A percentile compares a stretch with the other conserved stretches of the same genome.
Evolutionary conservation across 2,888 invertebrate species (phyloP).

Genomic region (Platycnemis pennipes): DNA sequence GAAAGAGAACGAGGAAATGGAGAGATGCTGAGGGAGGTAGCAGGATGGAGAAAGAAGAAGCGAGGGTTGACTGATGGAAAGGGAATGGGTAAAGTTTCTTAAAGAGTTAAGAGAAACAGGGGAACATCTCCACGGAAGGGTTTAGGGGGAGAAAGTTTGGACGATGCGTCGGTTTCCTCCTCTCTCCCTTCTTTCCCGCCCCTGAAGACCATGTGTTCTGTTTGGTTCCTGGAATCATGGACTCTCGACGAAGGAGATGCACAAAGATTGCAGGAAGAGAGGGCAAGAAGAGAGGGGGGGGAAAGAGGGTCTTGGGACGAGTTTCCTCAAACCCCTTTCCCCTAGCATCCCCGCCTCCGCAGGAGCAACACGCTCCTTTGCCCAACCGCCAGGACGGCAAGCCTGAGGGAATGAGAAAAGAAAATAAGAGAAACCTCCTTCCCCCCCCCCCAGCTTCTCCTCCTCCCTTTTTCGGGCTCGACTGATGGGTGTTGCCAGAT

Average conservation of each 20-base stretch:
- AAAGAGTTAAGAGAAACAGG: background rate
- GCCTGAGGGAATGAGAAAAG: background rate
- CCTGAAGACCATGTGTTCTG: background rate
- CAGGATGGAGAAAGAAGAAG: background rate
- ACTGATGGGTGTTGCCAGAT: slow-evolving; percentile 8
- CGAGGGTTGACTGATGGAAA: background rate
- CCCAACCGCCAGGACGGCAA: background rate
- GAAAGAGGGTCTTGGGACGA: background rate
- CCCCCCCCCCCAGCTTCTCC: background rate
- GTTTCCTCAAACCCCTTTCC: slow-evolving; percentile 6
- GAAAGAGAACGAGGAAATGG: background rate
- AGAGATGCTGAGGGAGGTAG: background rate
- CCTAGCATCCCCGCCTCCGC: background rate
- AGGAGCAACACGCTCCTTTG: background rate
- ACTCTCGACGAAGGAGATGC: background rate
- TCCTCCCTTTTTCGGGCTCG: background rate
- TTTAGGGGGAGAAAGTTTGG: background rate
- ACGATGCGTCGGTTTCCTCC: background rate
- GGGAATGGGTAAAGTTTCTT: background rate
- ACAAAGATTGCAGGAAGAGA: background rate
- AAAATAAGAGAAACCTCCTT: background rate
- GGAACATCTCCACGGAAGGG: background rate
- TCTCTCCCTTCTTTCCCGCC: background rate
- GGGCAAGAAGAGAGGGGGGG: background rate
- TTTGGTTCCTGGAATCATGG: background rate